A percentile compares a stretch with the other conserved stretches of the same genome.
Evolutionary conservation across 2,113 vertebrate genomes (phyloP).

Genomic region (western clawed frog (Xenopus tropicalis)): UCB_Xtro_10.0 CM004450.2:79238501-79239000

Average conservation of each 20-base stretch:
- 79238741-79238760: not conserved
- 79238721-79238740: not conserved
- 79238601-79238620: too few species aligned
- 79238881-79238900: slow-evolving; percentile 67
- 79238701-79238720: too few species aligned
- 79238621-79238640: too few species aligned
- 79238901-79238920: slow-evolving; percentile 88
- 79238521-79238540: too few species aligned
- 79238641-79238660: too few species aligned
- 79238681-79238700: too few species aligned
- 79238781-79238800: slow-evolving; percentile 79
- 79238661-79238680: too few species aligned
- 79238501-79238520: too few species aligned
- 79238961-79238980: slow-evolving; percentile 69
- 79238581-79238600: too few species aligned
- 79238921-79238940: slow-evolving; percentile 67
- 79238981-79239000: not conserved
- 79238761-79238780: slow-evolving; percentile 66
- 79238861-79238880: slow-evolving; percentile 52
- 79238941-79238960: slow-evolving; percentile 64
- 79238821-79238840: slow-evolving; percentile 62
- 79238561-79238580: too few species aligned
- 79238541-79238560: too few species aligned
- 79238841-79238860: slow-evolving; percentile 7
- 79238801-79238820: not conserved